Evolutionary conservation across 2,888 invertebrate species (phyloP).

Genomic region (Laspeyria flexula): DNA sequence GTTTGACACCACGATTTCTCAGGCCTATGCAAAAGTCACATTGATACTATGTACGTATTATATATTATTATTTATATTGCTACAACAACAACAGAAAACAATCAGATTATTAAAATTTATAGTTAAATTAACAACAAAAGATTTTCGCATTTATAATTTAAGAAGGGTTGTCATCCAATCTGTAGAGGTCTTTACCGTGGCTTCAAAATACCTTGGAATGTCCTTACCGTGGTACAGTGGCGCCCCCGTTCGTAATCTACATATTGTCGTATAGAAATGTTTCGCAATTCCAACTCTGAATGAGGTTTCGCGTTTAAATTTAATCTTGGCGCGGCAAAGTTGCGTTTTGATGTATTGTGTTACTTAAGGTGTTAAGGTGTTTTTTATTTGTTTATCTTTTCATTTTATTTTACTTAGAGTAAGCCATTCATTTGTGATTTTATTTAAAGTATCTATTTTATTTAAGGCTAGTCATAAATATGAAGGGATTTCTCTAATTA

Average conservation of each 20-base stretch:
- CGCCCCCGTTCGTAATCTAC: conserved; percentile 31
- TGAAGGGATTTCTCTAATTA: no score
- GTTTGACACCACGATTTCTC: no score
- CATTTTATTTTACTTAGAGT: conserved; percentile 5
- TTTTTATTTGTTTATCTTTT: conserved; percentile 2
- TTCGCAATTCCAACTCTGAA: conserved; percentile 23
- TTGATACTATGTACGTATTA: no score
- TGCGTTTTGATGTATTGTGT: conserved; percentile 1
- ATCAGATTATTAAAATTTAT: no score
- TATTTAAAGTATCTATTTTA: no score
- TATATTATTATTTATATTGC: no score
- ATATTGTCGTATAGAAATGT: conserved; percentile 37
- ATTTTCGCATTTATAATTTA: no score
- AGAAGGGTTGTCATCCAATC: not conserved
- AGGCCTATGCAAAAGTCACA: no score
- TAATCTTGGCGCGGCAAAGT: conserved; percentile 11
- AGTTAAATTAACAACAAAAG: no score
- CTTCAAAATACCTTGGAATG: conserved; percentile 6
- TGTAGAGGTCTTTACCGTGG: conserved; percentile 14
- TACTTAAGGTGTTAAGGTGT: no score
- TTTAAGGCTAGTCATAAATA: no score
- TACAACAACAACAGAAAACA: no score
- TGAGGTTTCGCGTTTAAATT: conserved; percentile 20
- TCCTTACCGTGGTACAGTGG: conserved; percentile 7
- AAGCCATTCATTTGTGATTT: not conserved